Percentiles rank a stretch among this genome's conserved stretches.
Evolutionary conservation across 2,797 vertebrate genomes (phyloP).

Genomic region (Peromyscus aztecus): DNA sequence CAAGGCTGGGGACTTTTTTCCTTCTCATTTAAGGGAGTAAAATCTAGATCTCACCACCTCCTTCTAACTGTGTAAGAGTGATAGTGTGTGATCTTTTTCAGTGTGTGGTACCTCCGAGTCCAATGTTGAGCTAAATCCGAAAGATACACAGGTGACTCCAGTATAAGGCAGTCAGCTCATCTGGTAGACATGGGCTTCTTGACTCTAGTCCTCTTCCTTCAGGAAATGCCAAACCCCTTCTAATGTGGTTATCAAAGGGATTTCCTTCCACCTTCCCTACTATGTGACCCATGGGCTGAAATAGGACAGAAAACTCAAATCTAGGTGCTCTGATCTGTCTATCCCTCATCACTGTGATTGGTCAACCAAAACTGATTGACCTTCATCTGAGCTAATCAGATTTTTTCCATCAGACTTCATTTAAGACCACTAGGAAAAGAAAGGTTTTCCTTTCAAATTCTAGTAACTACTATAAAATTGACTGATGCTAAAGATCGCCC

Average conservation of each 20-base stretch:
- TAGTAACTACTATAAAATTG: neutral
- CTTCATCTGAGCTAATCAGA: neutral
- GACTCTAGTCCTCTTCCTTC: neutral
- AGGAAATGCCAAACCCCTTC: neutral
- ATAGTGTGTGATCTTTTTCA: neutral
- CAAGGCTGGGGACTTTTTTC: neutral
- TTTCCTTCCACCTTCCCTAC: neutral
- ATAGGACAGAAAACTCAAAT: neutral
- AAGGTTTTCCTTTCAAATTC: neutral
- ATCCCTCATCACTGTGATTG: neutral
- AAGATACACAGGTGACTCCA: neutral
- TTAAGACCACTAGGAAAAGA: neutral
- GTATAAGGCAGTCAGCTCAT: too few relatives aligned
- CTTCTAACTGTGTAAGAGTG: neutral
- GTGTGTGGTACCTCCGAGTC: neutral
- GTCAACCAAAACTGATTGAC: neutral
- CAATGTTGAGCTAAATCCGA: neutral
- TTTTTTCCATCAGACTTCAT: neutral
- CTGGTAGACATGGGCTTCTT: neutral
- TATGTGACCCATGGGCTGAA: neutral
- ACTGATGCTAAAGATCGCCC: neutral
- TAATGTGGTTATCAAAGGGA: neutral
- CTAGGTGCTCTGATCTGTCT: neutral
- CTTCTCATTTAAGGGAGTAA: neutral
- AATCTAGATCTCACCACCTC: neutral